Evolutionary conservation across 2,113 vertebrate species (phyloP), one percentile per base, ranked within the genome.

Genomic region (Hydropotes inermis): DNA sequence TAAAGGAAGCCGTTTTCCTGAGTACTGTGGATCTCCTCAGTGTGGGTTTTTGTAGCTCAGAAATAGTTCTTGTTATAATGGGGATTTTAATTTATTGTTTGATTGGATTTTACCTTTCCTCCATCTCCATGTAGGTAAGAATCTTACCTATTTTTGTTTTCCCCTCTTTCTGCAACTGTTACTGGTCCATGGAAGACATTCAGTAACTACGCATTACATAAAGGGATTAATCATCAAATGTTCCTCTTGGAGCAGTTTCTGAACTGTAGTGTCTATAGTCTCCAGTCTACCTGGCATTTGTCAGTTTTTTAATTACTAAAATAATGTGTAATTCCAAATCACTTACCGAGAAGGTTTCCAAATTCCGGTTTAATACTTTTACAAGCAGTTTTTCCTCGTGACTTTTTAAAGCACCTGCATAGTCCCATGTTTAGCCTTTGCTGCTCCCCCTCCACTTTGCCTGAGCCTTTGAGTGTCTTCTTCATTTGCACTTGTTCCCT

Each of bases 401-500:
- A 23, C 60, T 60, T 21, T 36, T 54, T 33, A 21, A 81, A 89
- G 60, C 4, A 2, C 85, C 85, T 58, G 1, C 9, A 58, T 11
- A 33, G 30, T 52, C 16, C 50, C 23, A 1, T 5, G 27, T 15
- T 36, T 15, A 39, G 5, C 43, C 55, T 87, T 27, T 61, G 52
- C 39, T 14, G 2, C 5, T 27, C 12, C 5, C 3, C 4, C 3
- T 28, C 45, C 13, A 5, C 2, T 0, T 12, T 81, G 43, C 57
- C 36, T 33, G 78, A n/a, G n/a, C 12, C 36, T 60, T 28, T 39
- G 43, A 52, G 16, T n/a, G 1, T 30, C n/a, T 36, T 11, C 33
- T 6, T 79, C 64, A 3, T 47, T 54, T 23, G 8, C 45, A 21
- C 1, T 27, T 61, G 23, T 81, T 33, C 7, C 25, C 11, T 36